These are phyloP conservation scores for Lucifuga dentata DNA, from an alignment of 2,113 vertebrate species.

Conservation along the genomic window DNA sequence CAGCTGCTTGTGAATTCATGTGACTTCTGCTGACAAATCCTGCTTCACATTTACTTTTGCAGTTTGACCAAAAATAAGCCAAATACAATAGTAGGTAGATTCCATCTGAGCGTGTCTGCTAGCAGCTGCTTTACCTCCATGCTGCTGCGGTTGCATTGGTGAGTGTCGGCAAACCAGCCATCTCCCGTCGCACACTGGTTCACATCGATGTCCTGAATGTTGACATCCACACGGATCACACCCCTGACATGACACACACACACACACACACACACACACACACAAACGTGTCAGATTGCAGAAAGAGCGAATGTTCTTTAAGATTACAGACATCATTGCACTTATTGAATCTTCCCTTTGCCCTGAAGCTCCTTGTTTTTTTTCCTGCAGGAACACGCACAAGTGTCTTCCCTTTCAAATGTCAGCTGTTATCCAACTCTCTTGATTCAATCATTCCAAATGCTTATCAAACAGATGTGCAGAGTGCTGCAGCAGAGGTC, in stretches of 20 bases:
- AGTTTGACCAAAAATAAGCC: too few relatives aligned
- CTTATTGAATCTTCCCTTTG: not conserved
- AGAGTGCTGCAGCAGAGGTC: constrained; percentile 6
- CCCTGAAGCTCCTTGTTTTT: not conserved
- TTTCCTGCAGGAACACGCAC: not conserved
- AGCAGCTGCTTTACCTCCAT: constrained; percentile 89
- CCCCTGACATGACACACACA: constrained; percentile 83
- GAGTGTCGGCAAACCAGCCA: constrained; percentile 91
- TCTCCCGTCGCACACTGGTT: constrained; percentile 88
- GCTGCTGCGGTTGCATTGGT: constrained; percentile 94
- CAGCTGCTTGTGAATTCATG: too few relatives aligned
- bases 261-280: not conserved
- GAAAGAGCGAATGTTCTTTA: not conserved
- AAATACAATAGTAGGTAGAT: too few relatives aligned
- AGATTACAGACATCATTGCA: not conserved
- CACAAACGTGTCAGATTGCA: constrained; percentile 1
- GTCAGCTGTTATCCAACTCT: constrained; percentile 27
- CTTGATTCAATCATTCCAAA: constrained; percentile 29
- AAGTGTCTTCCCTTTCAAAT: constrained; percentile 18
- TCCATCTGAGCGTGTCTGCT: too few relatives aligned
- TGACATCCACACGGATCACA: constrained; percentile 90
- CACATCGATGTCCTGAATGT: constrained; percentile 88
- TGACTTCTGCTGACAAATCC: too few relatives aligned
- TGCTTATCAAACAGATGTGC: constrained; percentile 6
- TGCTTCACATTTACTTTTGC: too few relatives aligned